Conservation (phyloP, 2,888 invertebrate genomes). For the Nemotelus nigrinus region DNA sequence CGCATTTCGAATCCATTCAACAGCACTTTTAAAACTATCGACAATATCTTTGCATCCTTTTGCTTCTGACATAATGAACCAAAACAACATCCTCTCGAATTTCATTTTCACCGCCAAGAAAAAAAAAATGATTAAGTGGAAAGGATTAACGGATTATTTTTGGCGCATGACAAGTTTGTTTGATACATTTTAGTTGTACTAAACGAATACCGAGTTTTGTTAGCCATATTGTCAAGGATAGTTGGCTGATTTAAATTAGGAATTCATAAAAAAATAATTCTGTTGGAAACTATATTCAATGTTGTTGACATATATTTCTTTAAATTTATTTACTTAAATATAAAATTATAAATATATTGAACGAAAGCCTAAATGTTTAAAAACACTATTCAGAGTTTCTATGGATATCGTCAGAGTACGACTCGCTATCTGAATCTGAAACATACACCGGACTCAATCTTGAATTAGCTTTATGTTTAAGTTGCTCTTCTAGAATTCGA, state of each 20-base stretch:
- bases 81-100: background rate
- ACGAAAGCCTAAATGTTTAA: background rate
- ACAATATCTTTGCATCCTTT: background rate
- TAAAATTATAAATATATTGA: background rate
- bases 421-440: conserved; percentile 15
- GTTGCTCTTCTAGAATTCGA: background rate
- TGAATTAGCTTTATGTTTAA: background rate
- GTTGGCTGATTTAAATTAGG: background rate
- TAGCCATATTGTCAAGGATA: background rate
- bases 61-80: background rate
- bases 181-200: background rate
- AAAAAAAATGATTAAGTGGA: background rate
- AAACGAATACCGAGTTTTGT: background rate
- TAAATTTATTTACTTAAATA: background rate
- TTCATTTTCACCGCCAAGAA: background rate
- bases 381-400: background rate
- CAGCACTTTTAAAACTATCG: background rate
- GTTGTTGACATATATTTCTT: background rate
- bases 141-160: background rate
- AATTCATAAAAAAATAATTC: background rate
- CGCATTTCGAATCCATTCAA: background rate
- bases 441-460: background rate
- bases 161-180: background rate
- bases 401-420: background rate
- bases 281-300: background rate